A percentile compares a stretch with the other conserved stretches of the same genome.
Conservation (phyloP, 2,888 invertebrate genomes). For the Idaea biselata region DNA sequence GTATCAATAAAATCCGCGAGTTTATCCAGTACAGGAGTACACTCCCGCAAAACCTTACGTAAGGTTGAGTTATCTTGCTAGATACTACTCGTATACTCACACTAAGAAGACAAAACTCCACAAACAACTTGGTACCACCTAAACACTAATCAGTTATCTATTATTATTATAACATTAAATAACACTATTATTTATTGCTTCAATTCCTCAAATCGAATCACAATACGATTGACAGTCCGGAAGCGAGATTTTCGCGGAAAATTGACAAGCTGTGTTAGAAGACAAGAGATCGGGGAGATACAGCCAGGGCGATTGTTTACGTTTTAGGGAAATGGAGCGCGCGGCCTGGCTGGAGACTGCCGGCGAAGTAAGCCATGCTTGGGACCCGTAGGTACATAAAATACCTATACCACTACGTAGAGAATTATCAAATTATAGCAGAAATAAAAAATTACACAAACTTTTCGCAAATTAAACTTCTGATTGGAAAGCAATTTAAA, state of each 20-base stretch:
- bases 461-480: no score
- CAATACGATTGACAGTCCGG: slow-evolving; percentile 47
- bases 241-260: slow-evolving; percentile 52
- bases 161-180: slow-evolving; percentile 44
- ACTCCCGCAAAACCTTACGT: slow-evolving; percentile 64
- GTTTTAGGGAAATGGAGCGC: slow-evolving; percentile 57
- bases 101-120: slow-evolving; percentile 40
- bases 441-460: no score
- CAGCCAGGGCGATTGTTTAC: slow-evolving; percentile 74
- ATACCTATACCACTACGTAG: neutral
- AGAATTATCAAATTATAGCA: neutral
- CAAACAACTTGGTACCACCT: slow-evolving; percentile 56
- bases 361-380: slow-evolving; percentile 60
- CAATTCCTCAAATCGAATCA: slow-evolving; percentile 51
- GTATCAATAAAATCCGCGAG: slow-evolving; percentile 32
- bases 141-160: slow-evolving; percentile 45
- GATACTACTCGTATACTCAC: slow-evolving; percentile 68
- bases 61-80: slow-evolving; percentile 59
- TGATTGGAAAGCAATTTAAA: no score
- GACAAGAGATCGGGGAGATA: slow-evolving; percentile 42
- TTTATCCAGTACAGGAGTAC: slow-evolving; percentile 36
- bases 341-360: slow-evolving; percentile 76
- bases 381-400: neutral
- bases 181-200: slow-evolving; percentile 69
- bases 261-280: slow-evolving; percentile 37